Evolutionary conservation across 2,113 vertebrate genomes (phyloP).

Genomic region (Semnornis frantzii): DNA sequence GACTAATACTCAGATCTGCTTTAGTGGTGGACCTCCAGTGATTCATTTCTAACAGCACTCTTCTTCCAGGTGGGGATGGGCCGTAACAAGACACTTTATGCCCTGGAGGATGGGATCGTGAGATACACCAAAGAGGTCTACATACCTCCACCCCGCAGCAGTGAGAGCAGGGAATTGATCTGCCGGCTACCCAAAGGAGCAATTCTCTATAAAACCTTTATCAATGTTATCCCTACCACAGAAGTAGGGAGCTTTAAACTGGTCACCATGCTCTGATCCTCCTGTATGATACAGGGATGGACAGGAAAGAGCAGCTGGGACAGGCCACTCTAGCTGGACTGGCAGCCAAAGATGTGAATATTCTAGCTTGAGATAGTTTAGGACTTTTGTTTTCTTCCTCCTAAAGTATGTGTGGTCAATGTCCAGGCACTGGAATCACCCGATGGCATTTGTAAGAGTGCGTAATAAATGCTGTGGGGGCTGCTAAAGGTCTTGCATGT

Average conservation of each 20-base stretch:
- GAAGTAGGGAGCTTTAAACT: conserved; percentile 89
- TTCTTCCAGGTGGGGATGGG: conserved; percentile 88
- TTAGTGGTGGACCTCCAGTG: background rate
- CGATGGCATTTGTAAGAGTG: background rate
- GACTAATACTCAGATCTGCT: background rate
- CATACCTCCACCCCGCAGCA: conserved; percentile 80
- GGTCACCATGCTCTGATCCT: conserved; percentile 84
- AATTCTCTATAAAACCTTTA: conserved; percentile 94
- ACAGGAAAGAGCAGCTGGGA: background rate
- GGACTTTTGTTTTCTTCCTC: background rate
- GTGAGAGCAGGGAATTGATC: conserved; percentile 77
- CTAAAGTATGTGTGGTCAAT: background rate
- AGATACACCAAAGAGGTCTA: conserved; percentile 93
- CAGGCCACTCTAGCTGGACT: background rate
- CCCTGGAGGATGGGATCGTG: conserved; percentile 90
- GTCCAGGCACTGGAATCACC: background rate
- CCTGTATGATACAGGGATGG: accelerated
- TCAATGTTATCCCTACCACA: conserved; percentile 84
- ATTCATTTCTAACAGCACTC: background rate
- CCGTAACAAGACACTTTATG: conserved; percentile 87
- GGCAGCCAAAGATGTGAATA: background rate
- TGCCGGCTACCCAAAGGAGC: conserved; percentile 84
- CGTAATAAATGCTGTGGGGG: conserved; percentile 3
- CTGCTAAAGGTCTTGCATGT: background rate
- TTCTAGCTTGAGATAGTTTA: background rate